Conservation (phyloP, 2,797 vertebrate species). For the Typhlichthys subterraneus region DNA sequence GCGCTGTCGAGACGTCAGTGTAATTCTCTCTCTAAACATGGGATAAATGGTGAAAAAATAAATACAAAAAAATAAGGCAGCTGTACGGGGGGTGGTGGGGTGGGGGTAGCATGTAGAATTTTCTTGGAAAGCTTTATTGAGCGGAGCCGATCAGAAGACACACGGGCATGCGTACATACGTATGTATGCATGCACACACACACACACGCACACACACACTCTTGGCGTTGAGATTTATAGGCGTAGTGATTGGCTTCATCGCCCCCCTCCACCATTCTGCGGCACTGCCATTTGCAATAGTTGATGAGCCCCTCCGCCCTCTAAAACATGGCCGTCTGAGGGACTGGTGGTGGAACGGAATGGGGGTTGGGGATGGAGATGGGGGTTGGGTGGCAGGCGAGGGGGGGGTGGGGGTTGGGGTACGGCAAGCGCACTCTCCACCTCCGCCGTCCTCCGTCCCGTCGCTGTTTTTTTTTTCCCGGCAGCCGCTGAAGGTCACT, state of each 20-base stretch:
- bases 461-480: slow-evolving; percentile 65
- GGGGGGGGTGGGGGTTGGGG: slow-evolving; percentile 49
- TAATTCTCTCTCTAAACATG: slow-evolving; percentile 45
- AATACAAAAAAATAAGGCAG: slow-evolving; percentile 27
- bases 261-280: slow-evolving; percentile 80
- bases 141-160: slow-evolving; percentile 44
- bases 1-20: background rate
- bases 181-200: slow-evolving; percentile 19
- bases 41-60: slow-evolving; percentile 4
- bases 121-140: slow-evolving; percentile 16
- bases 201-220: slow-evolving; percentile 54
- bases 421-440: slow-evolving; percentile 49
- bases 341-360: slow-evolving; percentile 68
- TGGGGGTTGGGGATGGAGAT: slow-evolving; percentile 13
- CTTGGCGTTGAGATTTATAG: slow-evolving; percentile 76
- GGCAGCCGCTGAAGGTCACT: slow-evolving; percentile 72
- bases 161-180: slow-evolving; percentile 30
- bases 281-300: slow-evolving; percentile 82
- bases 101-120: background rate
- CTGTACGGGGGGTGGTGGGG: background rate
- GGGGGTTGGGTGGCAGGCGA: slow-evolving; percentile 31
- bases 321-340: slow-evolving; percentile 81
- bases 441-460: slow-evolving; percentile 71
- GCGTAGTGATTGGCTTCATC: slow-evolving; percentile 80
- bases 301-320: slow-evolving; percentile 80